These are phyloP conservation scores for Enoplosus armatus DNA, from an alignment of 2,797 vertebrate genomes.

Conservation along the genomic window DNA sequence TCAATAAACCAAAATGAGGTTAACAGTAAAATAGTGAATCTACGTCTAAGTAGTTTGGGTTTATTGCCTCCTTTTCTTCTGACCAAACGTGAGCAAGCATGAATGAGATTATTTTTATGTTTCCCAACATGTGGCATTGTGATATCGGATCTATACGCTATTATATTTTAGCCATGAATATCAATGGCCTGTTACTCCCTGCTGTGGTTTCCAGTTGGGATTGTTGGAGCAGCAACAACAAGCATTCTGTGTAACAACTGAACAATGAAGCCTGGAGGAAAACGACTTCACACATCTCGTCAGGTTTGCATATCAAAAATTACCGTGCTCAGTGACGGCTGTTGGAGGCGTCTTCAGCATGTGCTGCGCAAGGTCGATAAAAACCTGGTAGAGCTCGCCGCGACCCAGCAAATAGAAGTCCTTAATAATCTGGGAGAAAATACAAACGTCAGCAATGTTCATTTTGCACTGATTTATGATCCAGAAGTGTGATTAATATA, in stretches of 20 bases:
- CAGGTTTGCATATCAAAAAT: background rate
- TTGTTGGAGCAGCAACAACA: background rate
- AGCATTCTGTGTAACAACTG: background rate
- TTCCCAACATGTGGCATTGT: no score
- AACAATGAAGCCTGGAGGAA: background rate
- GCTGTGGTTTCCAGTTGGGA: background rate
- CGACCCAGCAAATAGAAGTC: conserved; percentile 98
- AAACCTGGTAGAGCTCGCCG: conserved; percentile 97
- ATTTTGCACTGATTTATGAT: background rate
- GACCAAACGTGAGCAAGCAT: background rate
- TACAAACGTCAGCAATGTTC: background rate
- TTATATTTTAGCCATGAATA: background rate
- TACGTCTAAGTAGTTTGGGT: no score
- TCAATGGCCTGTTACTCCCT: no score
- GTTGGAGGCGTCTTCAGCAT: conserved; percentile 98
- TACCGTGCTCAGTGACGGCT: conserved; percentile 97
- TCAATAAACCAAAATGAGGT: no score
- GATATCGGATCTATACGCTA: no score
- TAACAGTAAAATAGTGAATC: no score
- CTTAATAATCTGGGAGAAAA: conserved; percentile 92
- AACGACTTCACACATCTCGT: background rate
- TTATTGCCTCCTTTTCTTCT: background rate
- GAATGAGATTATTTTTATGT: background rate
- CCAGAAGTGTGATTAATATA: background rate
- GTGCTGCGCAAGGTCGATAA: conserved; percentile 97